Evolutionary conservation across 2,113 vertebrate species (phyloP).

Genomic region (Heterotis niloticus): DNA sequence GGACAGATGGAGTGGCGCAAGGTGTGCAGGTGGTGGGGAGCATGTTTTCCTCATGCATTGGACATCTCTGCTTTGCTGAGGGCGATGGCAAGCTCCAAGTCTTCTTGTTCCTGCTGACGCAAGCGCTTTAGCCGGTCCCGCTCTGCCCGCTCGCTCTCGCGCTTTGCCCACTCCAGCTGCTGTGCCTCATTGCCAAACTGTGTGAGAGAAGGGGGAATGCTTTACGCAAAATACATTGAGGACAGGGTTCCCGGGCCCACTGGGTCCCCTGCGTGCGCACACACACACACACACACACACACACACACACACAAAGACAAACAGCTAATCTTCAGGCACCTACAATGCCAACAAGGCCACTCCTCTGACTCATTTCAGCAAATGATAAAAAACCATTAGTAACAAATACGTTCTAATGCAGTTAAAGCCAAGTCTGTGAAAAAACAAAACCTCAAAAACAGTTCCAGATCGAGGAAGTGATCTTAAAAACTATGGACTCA

Average conservation of each 20-base stretch:
- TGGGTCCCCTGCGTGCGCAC: too few relatives aligned
- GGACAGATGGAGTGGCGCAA: too few relatives aligned
- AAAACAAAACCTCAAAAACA: too few relatives aligned
- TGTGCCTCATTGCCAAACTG: constrained; percentile 97
- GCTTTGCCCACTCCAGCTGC: constrained; percentile 96
- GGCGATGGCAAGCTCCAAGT: constrained; percentile 92
- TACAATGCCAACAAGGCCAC: too few relatives aligned
- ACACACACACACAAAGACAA: not conserved
- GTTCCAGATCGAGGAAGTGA: too few relatives aligned
- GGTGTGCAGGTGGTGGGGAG: constrained; percentile 5
- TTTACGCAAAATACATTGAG: not conserved
- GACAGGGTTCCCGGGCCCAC: too few relatives aligned
- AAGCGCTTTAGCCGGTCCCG: constrained; percentile 86
- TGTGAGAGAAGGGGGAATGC: not conserved
- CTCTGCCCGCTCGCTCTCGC: constrained; percentile 91
- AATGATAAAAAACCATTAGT: too few relatives aligned
- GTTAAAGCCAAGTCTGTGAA: too few relatives aligned
- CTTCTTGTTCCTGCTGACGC: constrained; percentile 91
- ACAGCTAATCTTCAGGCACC: not conserved
- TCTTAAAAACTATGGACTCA: too few relatives aligned
- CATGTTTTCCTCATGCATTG: constrained; percentile 62
- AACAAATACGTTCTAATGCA: too few relatives aligned
- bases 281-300: not conserved
- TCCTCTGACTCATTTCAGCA: not conserved
- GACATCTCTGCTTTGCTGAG: constrained; percentile 98